phyloP scores from a whole-genome alignment of 2,113 vertebrate genomes.

The Zosterops pallidus region DNA sequence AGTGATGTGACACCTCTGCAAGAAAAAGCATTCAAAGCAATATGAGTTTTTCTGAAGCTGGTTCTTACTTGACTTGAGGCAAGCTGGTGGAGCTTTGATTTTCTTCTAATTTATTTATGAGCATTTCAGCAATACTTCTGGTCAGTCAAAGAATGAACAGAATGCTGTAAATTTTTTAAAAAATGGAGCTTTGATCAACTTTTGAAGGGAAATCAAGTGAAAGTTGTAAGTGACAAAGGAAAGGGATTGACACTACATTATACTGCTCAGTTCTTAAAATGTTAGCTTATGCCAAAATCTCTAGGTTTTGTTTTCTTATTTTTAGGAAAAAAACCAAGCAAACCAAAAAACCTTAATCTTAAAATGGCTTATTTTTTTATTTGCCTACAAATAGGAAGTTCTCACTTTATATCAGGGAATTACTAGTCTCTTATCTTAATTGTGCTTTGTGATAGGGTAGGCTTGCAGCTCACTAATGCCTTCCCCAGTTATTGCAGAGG shows the following conservation, averaged over 20 bases:
- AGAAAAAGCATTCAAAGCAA: not conserved
- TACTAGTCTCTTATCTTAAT: not conserved
- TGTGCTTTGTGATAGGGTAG: not conserved
- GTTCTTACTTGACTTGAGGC: not conserved
- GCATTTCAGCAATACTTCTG: slow-evolving; percentile 57
- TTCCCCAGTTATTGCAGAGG: not conserved
- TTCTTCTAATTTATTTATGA: slow-evolving; percentile 27
- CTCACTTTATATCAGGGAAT: not conserved
- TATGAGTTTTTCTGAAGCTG: slow-evolving; percentile 6
- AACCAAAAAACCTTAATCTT: not conserved
- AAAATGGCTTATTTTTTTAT: slow-evolving; percentile 10
- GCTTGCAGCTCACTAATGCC: not conserved
- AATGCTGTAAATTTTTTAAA: not conserved
- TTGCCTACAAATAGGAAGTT: not conserved
- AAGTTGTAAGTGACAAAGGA: not conserved
- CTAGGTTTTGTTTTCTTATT: not conserved
- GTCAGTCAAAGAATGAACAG: slow-evolving; percentile 28
- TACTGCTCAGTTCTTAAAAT: not conserved
- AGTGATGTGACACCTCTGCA: not conserved
- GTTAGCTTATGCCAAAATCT: not conserved
- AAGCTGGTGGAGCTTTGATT: not conserved
- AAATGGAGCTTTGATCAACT: not conserved
- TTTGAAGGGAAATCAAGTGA: not conserved
- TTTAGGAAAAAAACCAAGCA: not conserved
- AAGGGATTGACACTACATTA: not conserved